These are phyloP conservation scores for Camponotus vicinus DNA, from an alignment of 1,140 invertebrate species.

Conservation along the genomic window DNA sequence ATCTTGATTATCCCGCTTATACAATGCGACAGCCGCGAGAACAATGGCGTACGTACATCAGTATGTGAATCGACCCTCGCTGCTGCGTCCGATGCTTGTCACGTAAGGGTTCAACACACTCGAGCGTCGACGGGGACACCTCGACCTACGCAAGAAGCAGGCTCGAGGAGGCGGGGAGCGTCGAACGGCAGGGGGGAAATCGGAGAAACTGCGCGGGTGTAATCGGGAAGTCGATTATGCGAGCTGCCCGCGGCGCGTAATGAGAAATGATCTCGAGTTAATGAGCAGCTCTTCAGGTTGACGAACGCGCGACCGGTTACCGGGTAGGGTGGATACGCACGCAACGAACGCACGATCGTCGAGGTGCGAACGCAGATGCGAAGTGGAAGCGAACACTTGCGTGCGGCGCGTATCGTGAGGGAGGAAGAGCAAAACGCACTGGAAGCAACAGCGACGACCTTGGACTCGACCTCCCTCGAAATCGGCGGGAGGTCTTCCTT, in stretches of 20 bases:
- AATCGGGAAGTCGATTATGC: constrained; percentile 40
- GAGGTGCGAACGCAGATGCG: constrained; percentile 46
- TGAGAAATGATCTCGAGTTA: constrained; percentile 63
- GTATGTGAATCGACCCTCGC: neutral
- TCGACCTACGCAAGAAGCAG: neutral
- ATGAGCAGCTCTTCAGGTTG: constrained; percentile 63
- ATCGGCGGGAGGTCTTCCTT: neutral
- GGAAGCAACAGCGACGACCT: neutral
- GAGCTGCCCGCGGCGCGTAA: constrained; percentile 33
- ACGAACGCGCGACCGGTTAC: constrained; percentile 44
- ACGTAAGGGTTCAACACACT: neutral
- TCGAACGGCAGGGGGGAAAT: neutral
- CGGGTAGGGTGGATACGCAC: neutral
- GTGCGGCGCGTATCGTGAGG: too few species aligned
- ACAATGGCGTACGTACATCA: constrained; percentile 7
- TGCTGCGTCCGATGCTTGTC: neutral
- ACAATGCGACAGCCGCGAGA: constrained; percentile 1
- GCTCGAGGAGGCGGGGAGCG: neutral
- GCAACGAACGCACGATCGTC: neutral
- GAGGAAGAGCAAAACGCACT: too few species aligned
- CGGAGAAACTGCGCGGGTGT: constrained; percentile 23
- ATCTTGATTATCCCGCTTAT: constrained; percentile 44
- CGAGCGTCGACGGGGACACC: too few species aligned
- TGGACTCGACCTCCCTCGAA: neutral
- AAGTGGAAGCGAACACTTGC: neutral